Evolutionary conservation across 1,140 invertebrate species (phyloP), one percentile per base, ranked within the genome.

Genomic region (Asbolus verrucosus): DNA sequence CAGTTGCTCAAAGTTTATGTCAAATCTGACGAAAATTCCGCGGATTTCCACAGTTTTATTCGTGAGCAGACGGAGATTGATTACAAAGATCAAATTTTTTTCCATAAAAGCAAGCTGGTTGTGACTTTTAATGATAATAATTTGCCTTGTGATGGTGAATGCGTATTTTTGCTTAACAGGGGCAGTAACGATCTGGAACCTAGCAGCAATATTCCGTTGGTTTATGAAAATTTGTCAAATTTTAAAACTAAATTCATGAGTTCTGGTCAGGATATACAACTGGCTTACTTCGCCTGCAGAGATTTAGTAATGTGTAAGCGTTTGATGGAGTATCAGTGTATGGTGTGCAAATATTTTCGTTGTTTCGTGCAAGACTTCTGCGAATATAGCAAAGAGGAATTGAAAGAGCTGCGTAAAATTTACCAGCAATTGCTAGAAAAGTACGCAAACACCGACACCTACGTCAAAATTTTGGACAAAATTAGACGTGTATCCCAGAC

Each of bases 221-320:
- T 65, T 78, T 91, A 68, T 91, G 90, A 5, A 94, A 94, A 80
- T 96, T 95, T 79, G 93, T 91, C 31, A 87, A 89, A 2, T 96
- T 94, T 81, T 89, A 91, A 0, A 90, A 87, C 79, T 82, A 90
- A 36, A 89, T 94, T 6, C 92, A 92, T 93, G 96, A 79, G n/a
- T 21, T 24, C 2, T 27, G 92, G 93, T 78, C 94, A 97, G 83
- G 94, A 94, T 2, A n/a, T n/a, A n/a, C 91, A 89, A 73, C 87
- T 94, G 72, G 94, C 93, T 0, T 96, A 96, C 83, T 86, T 90
- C 6, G 91, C 92, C 30, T 95, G 94, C 78, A 94, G 92, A 69
- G 92, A 95, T 21, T 92, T 92, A 0, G 92, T 96, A 83, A 90
- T 90, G 39, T 91, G 92, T 73, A 92, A 91, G 78, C 83, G 94